A percentile compares a stretch with the other conserved stretches of the same genome.
Conservation (phyloP, 2,888 invertebrate genomes). For the Elegia similella region DNA sequence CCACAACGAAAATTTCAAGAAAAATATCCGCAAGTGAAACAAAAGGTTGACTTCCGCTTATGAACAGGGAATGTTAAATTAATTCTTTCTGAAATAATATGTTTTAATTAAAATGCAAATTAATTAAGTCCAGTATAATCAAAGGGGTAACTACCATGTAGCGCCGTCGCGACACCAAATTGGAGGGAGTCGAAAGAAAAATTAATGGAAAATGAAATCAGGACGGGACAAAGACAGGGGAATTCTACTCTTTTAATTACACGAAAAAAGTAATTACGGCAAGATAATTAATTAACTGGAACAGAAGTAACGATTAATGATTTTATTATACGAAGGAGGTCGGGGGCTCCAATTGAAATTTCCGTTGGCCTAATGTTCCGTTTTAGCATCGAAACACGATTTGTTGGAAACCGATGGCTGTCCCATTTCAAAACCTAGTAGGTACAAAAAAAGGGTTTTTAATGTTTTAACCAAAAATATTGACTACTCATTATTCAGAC, state of each 20-base stretch:
- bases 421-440: background rate
- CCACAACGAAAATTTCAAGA: slow-evolving; percentile 20
- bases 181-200: slow-evolving; percentile 84
- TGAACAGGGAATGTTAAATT: slow-evolving; percentile 40
- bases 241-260: slow-evolving; percentile 82
- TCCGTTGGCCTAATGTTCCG: slow-evolving; percentile 58
- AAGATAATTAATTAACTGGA: slow-evolving; percentile 82
- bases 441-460: no score
- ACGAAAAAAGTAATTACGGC: slow-evolving; percentile 82
- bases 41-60: slow-evolving; percentile 41
- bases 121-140: slow-evolving; percentile 77
- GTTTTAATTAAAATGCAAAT: slow-evolving; percentile 79
- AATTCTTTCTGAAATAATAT: slow-evolving; percentile 63
- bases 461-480: no score
- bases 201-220: slow-evolving; percentile 82
- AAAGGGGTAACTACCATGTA: slow-evolving; percentile 78
- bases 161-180: slow-evolving; percentile 75
- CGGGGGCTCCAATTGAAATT: slow-evolving; percentile 72
- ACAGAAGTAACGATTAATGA: slow-evolving; percentile 82
- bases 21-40: slow-evolving; percentile 33
- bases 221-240: slow-evolving; percentile 80
- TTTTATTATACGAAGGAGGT: slow-evolving; percentile 81
- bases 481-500: no score
- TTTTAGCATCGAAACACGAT: slow-evolving; percentile 66
- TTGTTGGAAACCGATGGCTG: slow-evolving; percentile 54